These are phyloP conservation scores for Seladonia tumulorum DNA, from an alignment of 2,888 invertebrate species.

Conservation along the genomic window DNA sequence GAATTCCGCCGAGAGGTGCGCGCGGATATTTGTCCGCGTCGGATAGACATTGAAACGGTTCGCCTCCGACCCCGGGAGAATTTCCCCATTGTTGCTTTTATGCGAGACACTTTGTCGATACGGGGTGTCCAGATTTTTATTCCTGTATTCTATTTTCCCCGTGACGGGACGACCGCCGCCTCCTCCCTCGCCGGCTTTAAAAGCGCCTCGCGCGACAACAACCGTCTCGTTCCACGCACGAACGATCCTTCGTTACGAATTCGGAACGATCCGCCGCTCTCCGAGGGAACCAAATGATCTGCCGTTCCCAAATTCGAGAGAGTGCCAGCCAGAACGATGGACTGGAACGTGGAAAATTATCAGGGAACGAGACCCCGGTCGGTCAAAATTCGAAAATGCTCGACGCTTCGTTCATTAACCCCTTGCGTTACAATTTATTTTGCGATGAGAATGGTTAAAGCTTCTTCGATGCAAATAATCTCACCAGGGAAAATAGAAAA, in stretches of 20 bases:
- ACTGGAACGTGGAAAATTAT: neutral
- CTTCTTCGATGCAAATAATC: too few species aligned
- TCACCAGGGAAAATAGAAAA: too few species aligned
- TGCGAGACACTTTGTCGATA: slow-evolving; percentile 5
- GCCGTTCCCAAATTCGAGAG: neutral
- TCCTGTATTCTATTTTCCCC: neutral
- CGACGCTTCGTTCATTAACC: too few species aligned
- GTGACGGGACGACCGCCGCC: neutral
- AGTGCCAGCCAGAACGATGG: neutral
- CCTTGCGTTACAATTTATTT: too few species aligned
- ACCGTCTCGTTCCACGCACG: neutral
- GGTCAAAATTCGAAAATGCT: neutral
- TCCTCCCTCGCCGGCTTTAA: neutral
- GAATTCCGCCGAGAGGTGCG: slow-evolving; percentile 40
- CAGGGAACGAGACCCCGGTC: neutral
- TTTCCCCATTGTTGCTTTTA: slow-evolving; percentile 39
- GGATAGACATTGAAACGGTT: slow-evolving; percentile 35
- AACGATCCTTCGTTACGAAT: neutral
- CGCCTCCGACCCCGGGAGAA: slow-evolving; percentile 21
- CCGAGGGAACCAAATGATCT: neutral
- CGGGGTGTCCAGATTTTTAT: slow-evolving; percentile 15
- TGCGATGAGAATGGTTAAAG: too few species aligned
- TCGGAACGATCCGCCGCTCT: neutral
- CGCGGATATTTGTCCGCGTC: slow-evolving; percentile 49
- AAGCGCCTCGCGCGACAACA: neutral